These are phyloP conservation scores for Podarcis lilfordi DNA, from an alignment of 2,797 vertebrate genomes.

Conservation along the genomic window DNA sequence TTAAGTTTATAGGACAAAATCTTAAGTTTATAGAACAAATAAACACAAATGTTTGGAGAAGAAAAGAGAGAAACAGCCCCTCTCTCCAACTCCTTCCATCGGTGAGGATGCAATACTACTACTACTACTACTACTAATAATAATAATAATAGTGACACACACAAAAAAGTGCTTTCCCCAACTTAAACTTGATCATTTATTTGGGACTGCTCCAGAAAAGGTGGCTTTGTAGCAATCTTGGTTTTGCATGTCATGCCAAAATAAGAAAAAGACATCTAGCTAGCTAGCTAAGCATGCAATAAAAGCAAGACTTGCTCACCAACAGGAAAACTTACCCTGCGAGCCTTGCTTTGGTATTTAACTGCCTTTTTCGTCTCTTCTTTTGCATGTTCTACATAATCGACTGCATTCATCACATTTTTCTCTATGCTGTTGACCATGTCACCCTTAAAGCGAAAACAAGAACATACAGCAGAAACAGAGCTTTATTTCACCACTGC, in stretches of 20 bases:
- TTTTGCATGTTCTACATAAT: constrained; percentile 90
- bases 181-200: neutral
- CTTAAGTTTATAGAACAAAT: neutral
- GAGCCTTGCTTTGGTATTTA: constrained; percentile 91
- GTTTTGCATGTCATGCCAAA: neutral
- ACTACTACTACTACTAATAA: too few relatives aligned
- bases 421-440: constrained; percentile 98
- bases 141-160: neutral
- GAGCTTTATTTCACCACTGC: neutral
- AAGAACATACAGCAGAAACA: neutral
- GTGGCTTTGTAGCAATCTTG: neutral
- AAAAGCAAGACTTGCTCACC: neutral
- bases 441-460: constrained; percentile 83
- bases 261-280: neutral
- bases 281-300: neutral
- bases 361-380: constrained; percentile 95
- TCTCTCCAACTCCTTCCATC: neutral
- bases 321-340: constrained; percentile 82
- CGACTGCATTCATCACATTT: constrained; percentile 88
- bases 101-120: too few relatives aligned
- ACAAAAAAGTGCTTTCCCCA: neutral
- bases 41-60: neutral
- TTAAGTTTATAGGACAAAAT: too few relatives aligned
- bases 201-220: neutral
- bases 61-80: neutral